Base-by-base conservation (phyloP, 2,888 invertebrate species). In the Gari tellinella region DNA sequence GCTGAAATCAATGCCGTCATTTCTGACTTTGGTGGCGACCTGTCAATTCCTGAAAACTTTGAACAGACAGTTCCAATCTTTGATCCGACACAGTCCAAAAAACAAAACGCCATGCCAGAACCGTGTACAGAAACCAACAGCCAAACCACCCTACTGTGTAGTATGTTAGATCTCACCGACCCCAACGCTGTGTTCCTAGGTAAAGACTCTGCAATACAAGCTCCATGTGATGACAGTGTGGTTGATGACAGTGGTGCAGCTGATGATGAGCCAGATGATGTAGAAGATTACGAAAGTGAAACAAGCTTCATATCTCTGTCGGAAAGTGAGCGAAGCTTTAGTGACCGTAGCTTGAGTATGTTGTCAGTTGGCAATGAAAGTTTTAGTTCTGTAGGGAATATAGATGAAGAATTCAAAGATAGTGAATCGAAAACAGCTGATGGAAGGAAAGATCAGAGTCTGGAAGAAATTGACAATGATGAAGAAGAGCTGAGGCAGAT, bases 11-110 rank as follows among this genome's bases (percentile, higher is more conserved):
- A 94, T 19, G 92, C 93, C 19, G 92, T 97, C 5, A 86, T 93
- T 0, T 92, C 93, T 48, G 93, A 95, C 89, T 95, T 98, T 89
- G 93, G 94, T 41, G 93, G 93, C 58, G 93, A 95, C 85, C 92
- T 98, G 55, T 91, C 90, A 51, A 94, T 99, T 63, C 96, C 96
- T 0, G 92, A 94, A 0, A 96, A 95, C 92, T 99, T 99, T 93
- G 93, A 93, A 19, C 94, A 93, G 82, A 97, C 97, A 14, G 96
- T 95, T 1, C 94, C 95, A 46, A 92, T 94, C 0, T 95, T 94
- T 72, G 74, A 89, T 21, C 76, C 80, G 10, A 58, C 60, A 25
- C 55, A 65, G 31, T 65, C 73, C 3, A 74, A 66, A 63, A 68
- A 77, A 56, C 64, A 66, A 37, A 74, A 74, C 8, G 38, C 68